phyloP scores from a whole-genome alignment of 2,888 invertebrate genomes.

The Mythimna lalbum region DNA sequence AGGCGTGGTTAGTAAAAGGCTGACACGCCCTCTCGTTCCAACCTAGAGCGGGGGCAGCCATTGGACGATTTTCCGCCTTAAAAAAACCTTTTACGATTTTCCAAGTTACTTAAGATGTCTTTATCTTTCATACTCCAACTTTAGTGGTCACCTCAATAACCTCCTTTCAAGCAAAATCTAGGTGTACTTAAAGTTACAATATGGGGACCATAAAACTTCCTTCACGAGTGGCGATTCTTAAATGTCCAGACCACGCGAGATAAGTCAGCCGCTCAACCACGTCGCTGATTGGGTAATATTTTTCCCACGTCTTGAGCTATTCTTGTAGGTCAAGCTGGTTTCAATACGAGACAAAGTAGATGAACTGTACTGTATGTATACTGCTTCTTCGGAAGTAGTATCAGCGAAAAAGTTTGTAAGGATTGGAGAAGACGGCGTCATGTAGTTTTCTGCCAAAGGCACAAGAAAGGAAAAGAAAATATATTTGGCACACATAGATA shows the following conservation, averaged over 20 bases:
- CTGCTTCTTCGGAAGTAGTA: neutral
- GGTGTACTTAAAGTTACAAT: neutral
- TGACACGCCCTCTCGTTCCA: too few species aligned
- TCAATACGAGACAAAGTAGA: neutral
- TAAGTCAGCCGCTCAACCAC: neutral
- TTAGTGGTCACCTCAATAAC: neutral
- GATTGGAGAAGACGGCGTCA: too few species aligned
- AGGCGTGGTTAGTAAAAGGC: too few species aligned
- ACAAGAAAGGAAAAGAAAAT: too few species aligned
- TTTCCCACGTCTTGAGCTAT: neutral
- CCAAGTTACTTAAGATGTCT: too few species aligned
- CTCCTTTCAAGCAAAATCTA: neutral
- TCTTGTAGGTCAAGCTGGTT: neutral
- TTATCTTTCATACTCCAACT: too few species aligned
- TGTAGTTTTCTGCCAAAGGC: too few species aligned
- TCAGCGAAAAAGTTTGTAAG: too few species aligned
- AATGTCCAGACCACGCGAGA: neutral
- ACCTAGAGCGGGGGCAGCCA: too few species aligned
- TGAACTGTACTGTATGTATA: neutral
- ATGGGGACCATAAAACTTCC: neutral
- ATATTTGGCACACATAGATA: too few species aligned
- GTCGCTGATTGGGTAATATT: slow-evolving; percentile 6
- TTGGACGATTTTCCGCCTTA: too few species aligned
- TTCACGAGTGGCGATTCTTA: slow-evolving; percentile 8
- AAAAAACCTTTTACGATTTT: too few species aligned